Percentiles rank a stretch among this genome's conserved stretches.
These are phyloP conservation scores for Potamarius usumacintae DNA, from an alignment of 2,113 vertebrate species.

Conservation along the genomic window DNA sequence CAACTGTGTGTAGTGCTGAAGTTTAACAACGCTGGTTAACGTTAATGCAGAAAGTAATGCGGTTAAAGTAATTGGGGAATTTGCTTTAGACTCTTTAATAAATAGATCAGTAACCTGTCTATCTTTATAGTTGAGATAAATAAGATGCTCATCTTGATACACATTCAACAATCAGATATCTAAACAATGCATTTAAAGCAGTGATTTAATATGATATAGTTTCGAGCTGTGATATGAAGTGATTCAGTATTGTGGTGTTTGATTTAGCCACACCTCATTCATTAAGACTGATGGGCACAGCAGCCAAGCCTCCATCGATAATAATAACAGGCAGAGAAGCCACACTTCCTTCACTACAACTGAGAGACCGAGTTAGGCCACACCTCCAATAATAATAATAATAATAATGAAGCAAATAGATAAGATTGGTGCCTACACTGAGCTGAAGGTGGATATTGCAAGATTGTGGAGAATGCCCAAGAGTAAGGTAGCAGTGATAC, in stretches of 20 bases:
- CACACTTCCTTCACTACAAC: not conserved
- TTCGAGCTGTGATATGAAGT: not conserved
- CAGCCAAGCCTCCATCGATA: not conserved
- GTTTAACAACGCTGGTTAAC: not conserved
- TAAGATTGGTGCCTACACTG: no score
- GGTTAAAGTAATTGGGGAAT: not conserved
- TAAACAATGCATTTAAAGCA: not conserved
- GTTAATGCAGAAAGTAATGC: not conserved
- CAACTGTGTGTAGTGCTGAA: not conserved
- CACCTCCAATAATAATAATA: not conserved
- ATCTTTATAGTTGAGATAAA: not conserved
- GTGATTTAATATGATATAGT: not conserved
- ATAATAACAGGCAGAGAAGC: not conserved
- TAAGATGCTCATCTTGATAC: not conserved
- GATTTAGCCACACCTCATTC: not conserved
- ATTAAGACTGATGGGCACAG: not conserved
- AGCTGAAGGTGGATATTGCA: no score
- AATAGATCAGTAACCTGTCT: not conserved
- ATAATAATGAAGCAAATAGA: no score
- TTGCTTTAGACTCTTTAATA: not conserved
- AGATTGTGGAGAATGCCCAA: no score
- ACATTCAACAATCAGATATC: not conserved
- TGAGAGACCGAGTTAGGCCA: not conserved
- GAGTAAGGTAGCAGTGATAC: no score
- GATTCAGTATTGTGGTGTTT: not conserved